Percentiles rank a stretch among this genome's conserved stretches.
Conservation (phyloP, 2,888 invertebrate genomes). For the Phytoseiulus persimilis region DNA sequence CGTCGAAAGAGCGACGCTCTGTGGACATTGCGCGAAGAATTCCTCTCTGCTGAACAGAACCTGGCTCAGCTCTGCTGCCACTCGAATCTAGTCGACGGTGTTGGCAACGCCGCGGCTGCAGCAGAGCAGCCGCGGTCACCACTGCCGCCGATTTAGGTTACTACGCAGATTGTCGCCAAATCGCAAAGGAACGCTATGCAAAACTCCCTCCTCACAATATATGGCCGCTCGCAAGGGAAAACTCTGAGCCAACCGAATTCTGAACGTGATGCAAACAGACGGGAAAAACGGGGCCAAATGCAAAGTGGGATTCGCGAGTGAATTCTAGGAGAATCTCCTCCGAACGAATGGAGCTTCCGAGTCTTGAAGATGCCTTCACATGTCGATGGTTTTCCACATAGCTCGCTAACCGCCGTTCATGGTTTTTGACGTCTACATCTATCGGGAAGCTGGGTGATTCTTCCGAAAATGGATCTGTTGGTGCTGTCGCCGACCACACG, state of each 20-base stretch:
- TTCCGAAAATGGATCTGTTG: too few species aligned
- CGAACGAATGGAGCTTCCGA: neutral
- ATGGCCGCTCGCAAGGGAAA: neutral
- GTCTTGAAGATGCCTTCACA: too few species aligned
- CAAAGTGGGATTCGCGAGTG: neutral
- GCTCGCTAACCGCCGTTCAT: too few species aligned
- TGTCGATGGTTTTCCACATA: too few species aligned
- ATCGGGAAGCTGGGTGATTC: too few species aligned
- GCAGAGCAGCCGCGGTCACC: neutral
- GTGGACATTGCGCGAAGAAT: neutral
- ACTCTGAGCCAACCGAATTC: neutral
- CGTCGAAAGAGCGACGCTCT: neutral
- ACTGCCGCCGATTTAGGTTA: neutral
- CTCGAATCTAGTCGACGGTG: neutral
- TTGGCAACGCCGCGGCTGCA: neutral
- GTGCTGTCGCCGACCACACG: too few species aligned
- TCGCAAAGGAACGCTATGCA: neutral
- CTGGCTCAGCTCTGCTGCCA: neutral
- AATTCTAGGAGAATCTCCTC: neutral
- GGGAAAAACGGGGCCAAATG: neutral
- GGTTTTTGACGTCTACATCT: too few species aligned
- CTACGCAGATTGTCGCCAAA: conserved; percentile 5
- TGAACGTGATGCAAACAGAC: neutral
- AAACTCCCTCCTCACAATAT: neutral
- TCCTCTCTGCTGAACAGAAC: neutral